Base-by-base conservation (phyloP, 2,113 vertebrate species). In the Toxotes chatareus region DNA sequence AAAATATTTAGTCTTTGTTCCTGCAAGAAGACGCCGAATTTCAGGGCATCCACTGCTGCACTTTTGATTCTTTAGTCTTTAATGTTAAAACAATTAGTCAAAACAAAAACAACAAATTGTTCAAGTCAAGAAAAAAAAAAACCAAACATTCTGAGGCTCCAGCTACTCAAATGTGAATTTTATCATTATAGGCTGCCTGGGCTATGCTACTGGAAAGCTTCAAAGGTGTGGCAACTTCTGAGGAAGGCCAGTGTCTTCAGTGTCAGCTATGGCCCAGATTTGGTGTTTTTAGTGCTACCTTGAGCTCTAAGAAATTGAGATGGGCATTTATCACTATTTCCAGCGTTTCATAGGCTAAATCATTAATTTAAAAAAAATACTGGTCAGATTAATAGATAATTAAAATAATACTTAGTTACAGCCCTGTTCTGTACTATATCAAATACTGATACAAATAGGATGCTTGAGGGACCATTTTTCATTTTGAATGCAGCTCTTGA, bases 401-500 rank as follows among this genome's bases (percentile, higher is more conserved):
- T 27, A 23, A 40, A 42, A 68, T 34, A 13, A 21, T 31, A 13
- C 42, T 44, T 12, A 44, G 42, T 44, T 44, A 2, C 7, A 12
- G 42, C 49, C 7, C 49, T 21, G 12, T 6, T 51, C 31, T 64
- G 17, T 19, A n/a, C 16, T 32, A 3, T 31, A 32, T 60, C 6
- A 34, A 71, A 63, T 46, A 16, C 44, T 27, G 1, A 42, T 42
- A 4, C 7, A 60, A 27, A 3, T 11, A 42, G 32, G 9, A 70
- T 31, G 23, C 38, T 56, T 34, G 21, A 14, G 34, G 34, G 17
- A 5, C 7, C 64, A 66, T 70, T 73, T 71, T 71, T 70, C 9
- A 62, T 68, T 68, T 76, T 49, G 23, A 75, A 38, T 60, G 53
- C 40, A 59, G 40, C 42, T 56, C 27, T 53, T 32, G 79, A 83